phyloP scores from a whole-genome alignment of 2,797 vertebrate genomes.

The Zalophus californianus region DNA sequence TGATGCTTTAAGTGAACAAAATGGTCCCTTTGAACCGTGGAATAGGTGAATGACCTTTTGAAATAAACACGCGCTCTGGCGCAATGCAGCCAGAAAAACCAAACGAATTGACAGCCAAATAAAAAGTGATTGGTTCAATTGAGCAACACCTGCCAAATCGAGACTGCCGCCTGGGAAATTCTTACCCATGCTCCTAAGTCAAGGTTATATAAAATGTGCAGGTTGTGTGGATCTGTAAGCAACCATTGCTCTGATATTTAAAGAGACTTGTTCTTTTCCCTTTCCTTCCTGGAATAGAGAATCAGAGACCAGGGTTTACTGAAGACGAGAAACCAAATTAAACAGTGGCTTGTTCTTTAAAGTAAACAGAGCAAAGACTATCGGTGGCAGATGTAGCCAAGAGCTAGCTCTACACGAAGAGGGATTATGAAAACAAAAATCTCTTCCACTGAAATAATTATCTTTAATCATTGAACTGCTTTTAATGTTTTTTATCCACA shows the following conservation, averaged over 20 bases:
- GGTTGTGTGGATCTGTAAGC: neutral
- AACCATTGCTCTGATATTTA: neutral
- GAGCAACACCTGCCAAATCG: constrained; percentile 60
- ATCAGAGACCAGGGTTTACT: constrained; percentile 73
- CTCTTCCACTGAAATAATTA: constrained; percentile 54
- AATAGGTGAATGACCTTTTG: constrained; percentile 76
- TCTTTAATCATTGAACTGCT: constrained; percentile 65
- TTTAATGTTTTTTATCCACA: neutral
- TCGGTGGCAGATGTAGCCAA: neutral
- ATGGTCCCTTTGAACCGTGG: constrained; percentile 74
- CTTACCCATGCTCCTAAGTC: constrained; percentile 42
- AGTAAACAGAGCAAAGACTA: constrained; percentile 84
- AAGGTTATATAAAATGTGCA: constrained; percentile 53
- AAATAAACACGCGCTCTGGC: constrained; percentile 66
- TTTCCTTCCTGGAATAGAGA: constrained; percentile 60
- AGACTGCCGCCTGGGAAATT: constrained; percentile 27
- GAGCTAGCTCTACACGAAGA: constrained; percentile 69
- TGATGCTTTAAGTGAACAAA: constrained; percentile 63
- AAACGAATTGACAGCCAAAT: constrained; percentile 63
- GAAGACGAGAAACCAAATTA: constrained; percentile 80
- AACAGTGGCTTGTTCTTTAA: constrained; percentile 82
- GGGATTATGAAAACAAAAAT: constrained; percentile 62
- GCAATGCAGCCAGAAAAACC: constrained; percentile 71
- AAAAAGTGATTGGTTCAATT: constrained; percentile 48
- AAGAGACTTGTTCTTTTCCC: constrained; percentile 52